Evolutionary conservation across 2,113 vertebrate species (phyloP).

Genomic region (Oceanodroma tethys): DNA sequence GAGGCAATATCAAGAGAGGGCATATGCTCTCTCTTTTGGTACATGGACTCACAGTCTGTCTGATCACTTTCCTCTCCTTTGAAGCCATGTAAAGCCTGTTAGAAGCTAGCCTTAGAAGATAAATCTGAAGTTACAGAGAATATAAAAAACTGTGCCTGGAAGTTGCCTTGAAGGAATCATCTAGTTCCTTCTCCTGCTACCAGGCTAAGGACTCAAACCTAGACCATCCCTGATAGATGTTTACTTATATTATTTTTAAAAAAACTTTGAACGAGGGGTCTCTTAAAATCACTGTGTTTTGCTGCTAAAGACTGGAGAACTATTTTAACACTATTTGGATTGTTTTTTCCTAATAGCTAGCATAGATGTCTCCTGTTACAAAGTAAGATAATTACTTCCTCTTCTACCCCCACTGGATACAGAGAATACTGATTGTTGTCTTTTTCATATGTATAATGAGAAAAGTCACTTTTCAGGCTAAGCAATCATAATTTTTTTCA

Average conservation of each 20-base stretch:
- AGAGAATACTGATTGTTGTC: background rate
- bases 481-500: background rate
- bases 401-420: background rate
- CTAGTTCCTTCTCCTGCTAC: background rate
- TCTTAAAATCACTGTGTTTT: background rate
- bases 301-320: background rate
- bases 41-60: background rate
- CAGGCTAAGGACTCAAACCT: background rate
- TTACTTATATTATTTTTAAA: background rate
- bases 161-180: background rate
- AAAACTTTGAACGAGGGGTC: rapidly evolving
- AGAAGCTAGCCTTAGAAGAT: background rate
- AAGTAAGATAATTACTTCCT: background rate
- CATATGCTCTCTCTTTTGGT: background rate
- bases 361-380: background rate
- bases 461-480: background rate
- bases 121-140: background rate
- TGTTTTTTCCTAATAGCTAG: background rate
- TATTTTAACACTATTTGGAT: background rate
- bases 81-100: background rate
- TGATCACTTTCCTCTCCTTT: background rate
- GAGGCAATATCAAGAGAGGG: background rate
- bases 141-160: background rate
- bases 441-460: background rate
- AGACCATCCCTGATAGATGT: background rate